These are phyloP conservation scores for Pogona vitticeps DNA, from an alignment of 2,113 vertebrate genomes.

Conservation along the genomic window DNA sequence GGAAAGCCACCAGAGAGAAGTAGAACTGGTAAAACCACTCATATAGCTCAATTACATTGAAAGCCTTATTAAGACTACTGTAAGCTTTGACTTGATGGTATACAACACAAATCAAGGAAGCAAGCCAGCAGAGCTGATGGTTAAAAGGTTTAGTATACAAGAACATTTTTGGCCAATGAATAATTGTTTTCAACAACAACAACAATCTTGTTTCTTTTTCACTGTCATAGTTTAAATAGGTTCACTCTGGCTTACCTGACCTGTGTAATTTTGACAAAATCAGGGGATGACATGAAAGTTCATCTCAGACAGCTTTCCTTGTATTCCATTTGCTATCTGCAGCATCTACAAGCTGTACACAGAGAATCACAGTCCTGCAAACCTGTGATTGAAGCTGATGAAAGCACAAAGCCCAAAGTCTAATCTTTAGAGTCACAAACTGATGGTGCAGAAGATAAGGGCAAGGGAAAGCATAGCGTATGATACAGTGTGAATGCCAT, in stretches of 20 bases:
- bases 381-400: conserved; percentile 1
- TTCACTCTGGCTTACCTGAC: conserved; percentile 6
- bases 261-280: conserved; percentile 35
- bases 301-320: conserved; percentile 23
- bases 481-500: background rate
- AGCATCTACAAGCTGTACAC: conserved; percentile 29
- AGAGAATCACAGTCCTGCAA: background rate
- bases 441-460: conserved; percentile 1
- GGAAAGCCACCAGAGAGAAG: too few species aligned
- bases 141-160: conserved; percentile 13
- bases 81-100: background rate
- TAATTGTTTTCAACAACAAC: background rate
- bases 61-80: too few species aligned
- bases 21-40: too few species aligned
- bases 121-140: conserved; percentile 31
- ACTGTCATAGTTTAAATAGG: conserved; percentile 2
- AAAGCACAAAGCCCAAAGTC: conserved; percentile 33
- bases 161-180: conserved; percentile 15
- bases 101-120: conserved; percentile 9
- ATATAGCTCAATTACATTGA: too few species aligned
- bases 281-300: conserved; percentile 22
- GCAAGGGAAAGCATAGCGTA: background rate
- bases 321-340: conserved; percentile 37
- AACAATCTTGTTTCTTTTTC: background rate
- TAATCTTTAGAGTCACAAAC: conserved; percentile 12